These are phyloP conservation scores for Hoplias malabaricus DNA, from an alignment of 2,113 vertebrate species.

Conservation along the genomic window DNA sequence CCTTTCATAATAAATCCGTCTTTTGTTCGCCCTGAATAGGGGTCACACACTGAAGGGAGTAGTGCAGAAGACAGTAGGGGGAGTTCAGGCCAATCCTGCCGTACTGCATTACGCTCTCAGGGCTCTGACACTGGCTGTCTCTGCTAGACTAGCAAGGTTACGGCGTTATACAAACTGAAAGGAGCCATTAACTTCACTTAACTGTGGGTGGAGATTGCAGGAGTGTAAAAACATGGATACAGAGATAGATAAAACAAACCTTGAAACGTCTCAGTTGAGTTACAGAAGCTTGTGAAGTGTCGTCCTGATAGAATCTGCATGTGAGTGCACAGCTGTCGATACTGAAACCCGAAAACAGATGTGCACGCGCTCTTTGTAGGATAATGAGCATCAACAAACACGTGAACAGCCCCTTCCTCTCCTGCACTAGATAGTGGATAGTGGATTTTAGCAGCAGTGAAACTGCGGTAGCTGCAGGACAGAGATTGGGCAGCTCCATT, in stretches of 20 bases:
- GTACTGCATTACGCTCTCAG: constrained; percentile 20
- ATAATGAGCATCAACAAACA: not conserved
- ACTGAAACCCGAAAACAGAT: not conserved
- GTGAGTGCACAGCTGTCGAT: not conserved
- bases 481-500: constrained; percentile 37
- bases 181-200: not conserved
- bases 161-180: not conserved
- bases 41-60: not conserved
- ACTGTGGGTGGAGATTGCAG: no score
- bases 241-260: no score
- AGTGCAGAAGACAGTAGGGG: not conserved
- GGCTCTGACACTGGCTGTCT: not conserved
- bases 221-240: no score
- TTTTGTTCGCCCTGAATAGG: constrained; percentile 42
- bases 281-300: no score
- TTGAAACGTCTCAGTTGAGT: no score
- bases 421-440: not conserved
- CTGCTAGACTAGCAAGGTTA: not conserved
- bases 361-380: not conserved
- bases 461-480: constrained; percentile 42
- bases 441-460: constrained; percentile 29
- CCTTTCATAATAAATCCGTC: constrained; percentile 66
- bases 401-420: not conserved
- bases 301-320: not conserved
- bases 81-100: not conserved